Conservation (phyloP, 2,113 vertebrate species). For the Grallaria varia region DNA sequence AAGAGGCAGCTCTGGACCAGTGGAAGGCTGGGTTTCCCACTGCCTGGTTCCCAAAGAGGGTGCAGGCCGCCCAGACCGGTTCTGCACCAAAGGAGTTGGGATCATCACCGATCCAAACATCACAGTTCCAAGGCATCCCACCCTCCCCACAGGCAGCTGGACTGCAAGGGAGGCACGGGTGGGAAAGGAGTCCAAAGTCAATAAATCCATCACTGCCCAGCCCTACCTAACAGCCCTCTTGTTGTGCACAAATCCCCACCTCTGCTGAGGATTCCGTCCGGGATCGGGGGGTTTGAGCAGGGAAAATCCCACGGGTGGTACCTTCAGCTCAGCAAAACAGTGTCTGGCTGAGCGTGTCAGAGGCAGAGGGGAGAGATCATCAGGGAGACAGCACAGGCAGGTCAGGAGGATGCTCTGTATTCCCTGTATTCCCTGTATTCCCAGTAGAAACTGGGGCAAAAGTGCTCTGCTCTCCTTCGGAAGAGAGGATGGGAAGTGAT, state of each 20-base stretch:
- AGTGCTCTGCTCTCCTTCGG: not conserved
- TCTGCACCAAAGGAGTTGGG: not conserved
- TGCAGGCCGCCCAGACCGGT: not conserved
- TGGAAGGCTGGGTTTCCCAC: not conserved
- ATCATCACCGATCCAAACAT: not conserved
- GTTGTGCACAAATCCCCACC: not conserved
- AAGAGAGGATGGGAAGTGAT: not conserved
- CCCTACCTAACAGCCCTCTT: not conserved
- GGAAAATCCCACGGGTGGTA: rapidly evolving
- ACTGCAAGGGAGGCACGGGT: not conserved
- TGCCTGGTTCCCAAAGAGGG: not conserved
- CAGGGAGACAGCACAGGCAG: not conserved
- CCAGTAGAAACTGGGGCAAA: not conserved
- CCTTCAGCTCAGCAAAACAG: not conserved
- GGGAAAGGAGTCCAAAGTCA: not conserved
- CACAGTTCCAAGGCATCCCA: not conserved
- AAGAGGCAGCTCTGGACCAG: not conserved
- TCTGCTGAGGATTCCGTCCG: not conserved
- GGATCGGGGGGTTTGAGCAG: not conserved
- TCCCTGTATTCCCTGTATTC: not conserved
- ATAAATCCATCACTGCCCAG: conserved; percentile 45
- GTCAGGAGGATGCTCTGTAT: not conserved
- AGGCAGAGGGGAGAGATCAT: not conserved
- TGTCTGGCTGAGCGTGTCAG: not conserved
- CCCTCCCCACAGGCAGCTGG: not conserved